A percentile compares a stretch with the other conserved stretches of the same genome.
Conservation (phyloP, 2,113 vertebrate species). For the Callionymus lyra region DNA sequence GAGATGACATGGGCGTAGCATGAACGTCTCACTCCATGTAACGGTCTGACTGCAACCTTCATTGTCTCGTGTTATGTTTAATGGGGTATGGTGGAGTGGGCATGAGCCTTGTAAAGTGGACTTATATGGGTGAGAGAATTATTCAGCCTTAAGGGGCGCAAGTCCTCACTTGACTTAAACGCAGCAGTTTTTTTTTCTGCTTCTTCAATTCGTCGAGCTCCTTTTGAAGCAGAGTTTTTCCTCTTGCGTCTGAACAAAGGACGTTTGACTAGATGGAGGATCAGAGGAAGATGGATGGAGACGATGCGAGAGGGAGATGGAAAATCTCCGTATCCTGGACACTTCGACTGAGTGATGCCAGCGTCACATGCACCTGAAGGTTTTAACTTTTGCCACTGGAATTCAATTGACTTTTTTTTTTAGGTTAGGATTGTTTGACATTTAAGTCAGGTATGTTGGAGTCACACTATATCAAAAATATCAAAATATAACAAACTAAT, state of each 20-base stretch:
- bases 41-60: slow-evolving; percentile 9
- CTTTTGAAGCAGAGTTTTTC: slow-evolving; percentile 23
- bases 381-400: slow-evolving; percentile 10
- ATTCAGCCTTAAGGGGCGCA: slow-evolving; percentile 20
- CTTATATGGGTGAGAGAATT: slow-evolving; percentile 19
- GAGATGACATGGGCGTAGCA: too few relatives aligned
- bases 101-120: slow-evolving; percentile 26
- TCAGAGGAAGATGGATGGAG: slow-evolving; percentile 24
- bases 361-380: slow-evolving; percentile 9
- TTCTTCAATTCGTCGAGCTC: slow-evolving; percentile 20
- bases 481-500: too few relatives aligned
- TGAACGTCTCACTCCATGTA: too few relatives aligned
- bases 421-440: too few relatives aligned
- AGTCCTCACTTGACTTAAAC: slow-evolving; percentile 35
- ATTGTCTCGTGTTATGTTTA: slow-evolving; percentile 24
- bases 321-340: slow-evolving; percentile 2
- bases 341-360: too few relatives aligned
- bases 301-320: slow-evolving; percentile 11
- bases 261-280: slow-evolving; percentile 18
- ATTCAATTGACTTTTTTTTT: too few relatives aligned
- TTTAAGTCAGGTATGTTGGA: too few relatives aligned
- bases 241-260: slow-evolving; percentile 17
- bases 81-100: slow-evolving; percentile 17
- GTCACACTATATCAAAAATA: too few relatives aligned
- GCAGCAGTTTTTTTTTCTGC: slow-evolving; percentile 20